Conservation (phyloP, 1,140 invertebrate species). For the Drosophila nannoptera region DNA sequence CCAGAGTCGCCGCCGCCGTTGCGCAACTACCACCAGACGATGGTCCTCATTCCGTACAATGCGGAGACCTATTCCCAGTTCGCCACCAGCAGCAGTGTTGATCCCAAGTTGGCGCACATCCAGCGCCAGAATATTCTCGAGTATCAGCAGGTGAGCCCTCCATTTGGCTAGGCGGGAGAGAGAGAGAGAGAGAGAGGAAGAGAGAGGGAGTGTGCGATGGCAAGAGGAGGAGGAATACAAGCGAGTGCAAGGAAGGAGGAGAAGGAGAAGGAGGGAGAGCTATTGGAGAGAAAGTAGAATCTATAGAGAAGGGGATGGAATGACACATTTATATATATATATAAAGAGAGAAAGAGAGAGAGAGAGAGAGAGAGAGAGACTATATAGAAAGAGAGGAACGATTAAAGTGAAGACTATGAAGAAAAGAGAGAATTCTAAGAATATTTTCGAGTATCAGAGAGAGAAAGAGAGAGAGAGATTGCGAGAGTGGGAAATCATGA, state of each 20-base stretch:
- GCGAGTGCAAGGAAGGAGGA: not conserved
- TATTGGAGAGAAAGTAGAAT: too few species aligned
- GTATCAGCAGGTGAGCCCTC: slow-evolving; percentile 79
- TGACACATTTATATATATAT: not conserved
- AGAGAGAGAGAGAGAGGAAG: too few species aligned
- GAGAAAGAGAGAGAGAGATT: not conserved
- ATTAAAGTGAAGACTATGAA: not conserved
- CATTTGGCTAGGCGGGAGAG: too few species aligned
- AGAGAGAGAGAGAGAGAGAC: not conserved
- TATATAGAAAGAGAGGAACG: not conserved
- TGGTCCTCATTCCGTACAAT: slow-evolving; percentile 88
- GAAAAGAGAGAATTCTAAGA: not conserved
- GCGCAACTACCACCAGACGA: slow-evolving; percentile 84
- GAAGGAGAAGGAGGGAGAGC: not conserved
- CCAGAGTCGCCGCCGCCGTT: slow-evolving; percentile 84
- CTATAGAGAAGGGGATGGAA: not conserved
- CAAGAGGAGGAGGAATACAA: not conserved
- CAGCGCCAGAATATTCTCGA: slow-evolving; percentile 77
- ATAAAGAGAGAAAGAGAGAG: not conserved
- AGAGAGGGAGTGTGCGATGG: not conserved
- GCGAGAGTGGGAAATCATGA: not conserved
- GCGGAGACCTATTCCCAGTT: slow-evolving; percentile 79
- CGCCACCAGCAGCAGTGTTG: slow-evolving; percentile 70
- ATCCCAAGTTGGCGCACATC: slow-evolving; percentile 71
- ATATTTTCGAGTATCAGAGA: not conserved